phyloP scores from a whole-genome alignment of 2,797 vertebrate species.

The Enteromius mattozi region DNA sequence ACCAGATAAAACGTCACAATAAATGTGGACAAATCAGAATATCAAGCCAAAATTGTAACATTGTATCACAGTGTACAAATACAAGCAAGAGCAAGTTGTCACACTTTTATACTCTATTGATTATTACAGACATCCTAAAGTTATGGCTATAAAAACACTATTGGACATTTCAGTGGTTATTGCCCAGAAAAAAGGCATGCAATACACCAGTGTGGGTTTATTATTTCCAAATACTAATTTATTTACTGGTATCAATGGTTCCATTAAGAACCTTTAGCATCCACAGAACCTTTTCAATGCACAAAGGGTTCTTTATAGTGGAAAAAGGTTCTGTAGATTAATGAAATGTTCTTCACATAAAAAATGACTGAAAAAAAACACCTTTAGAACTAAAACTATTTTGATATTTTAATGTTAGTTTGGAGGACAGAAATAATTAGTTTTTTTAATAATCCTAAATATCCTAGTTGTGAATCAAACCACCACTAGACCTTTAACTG shows the following conservation, averaged over 20 bases:
- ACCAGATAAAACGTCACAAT: not conserved
- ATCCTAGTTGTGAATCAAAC: not conserved
- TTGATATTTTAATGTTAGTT: not conserved
- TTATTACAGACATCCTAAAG: not conserved
- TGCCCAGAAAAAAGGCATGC: not conserved
- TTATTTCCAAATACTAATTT: not conserved
- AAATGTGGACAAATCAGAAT: not conserved
- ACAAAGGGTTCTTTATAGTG: not conserved
- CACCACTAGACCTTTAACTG: not conserved
- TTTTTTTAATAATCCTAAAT: not conserved
- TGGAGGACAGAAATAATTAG: not conserved
- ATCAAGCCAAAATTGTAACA: not conserved
- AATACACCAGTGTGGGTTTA: not conserved
- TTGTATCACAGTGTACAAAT: not conserved
- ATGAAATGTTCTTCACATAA: not conserved
- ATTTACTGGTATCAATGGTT: not conserved
- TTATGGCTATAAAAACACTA: not conserved
- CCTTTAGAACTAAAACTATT: not conserved
- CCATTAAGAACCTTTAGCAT: not conserved
- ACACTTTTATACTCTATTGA: not conserved
- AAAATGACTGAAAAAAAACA: not conserved
- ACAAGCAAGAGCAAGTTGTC: not conserved
- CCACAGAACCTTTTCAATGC: not conserved
- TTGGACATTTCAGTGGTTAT: not conserved
- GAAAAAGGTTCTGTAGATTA: not conserved